Evolutionary conservation across 2,888 invertebrate species (phyloP).

Genomic region (Entomobrya multifasciata): DNA sequence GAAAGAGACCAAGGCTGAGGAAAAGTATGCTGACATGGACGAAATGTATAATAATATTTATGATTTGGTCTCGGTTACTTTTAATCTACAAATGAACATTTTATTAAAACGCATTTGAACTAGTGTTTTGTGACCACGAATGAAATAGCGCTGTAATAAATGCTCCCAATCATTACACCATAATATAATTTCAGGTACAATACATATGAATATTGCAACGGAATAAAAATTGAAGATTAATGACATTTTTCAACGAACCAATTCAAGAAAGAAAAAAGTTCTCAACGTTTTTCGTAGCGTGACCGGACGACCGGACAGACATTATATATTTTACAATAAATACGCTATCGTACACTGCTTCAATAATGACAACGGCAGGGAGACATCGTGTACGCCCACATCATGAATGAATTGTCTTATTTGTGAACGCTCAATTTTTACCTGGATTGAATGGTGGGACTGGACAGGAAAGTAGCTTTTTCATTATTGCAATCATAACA

Average conservation of each 20-base stretch:
- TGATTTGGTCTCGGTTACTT: conserved; percentile 62
- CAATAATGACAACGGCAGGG: background rate
- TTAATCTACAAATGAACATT: background rate
- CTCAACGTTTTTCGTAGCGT: no score
- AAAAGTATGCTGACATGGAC: conserved; percentile 46
- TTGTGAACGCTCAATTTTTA: conserved; percentile 36
- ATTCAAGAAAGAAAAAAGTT: no score
- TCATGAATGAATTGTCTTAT: conserved; percentile 59
- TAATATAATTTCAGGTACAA: no score
- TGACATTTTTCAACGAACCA: no score
- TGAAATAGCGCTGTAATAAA: no score
- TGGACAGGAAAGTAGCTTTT: conserved; percentile 56
- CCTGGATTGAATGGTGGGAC: conserved; percentile 39
- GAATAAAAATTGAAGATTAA: no score
- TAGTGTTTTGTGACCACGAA: no score
- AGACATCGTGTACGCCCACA: conserved; percentile 46
- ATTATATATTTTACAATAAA: background rate
- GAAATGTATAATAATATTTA: conserved; percentile 53
- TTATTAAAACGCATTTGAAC: background rate
- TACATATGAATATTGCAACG: no score
- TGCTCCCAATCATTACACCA: no score
- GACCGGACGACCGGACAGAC: no score
- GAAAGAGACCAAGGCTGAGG: conserved; percentile 26
- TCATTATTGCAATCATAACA: background rate
- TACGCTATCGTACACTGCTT: background rate